These are phyloP conservation scores for Machimus rusticus DNA, from an alignment of 2,888 invertebrate genomes.

Conservation along the genomic window DNA sequence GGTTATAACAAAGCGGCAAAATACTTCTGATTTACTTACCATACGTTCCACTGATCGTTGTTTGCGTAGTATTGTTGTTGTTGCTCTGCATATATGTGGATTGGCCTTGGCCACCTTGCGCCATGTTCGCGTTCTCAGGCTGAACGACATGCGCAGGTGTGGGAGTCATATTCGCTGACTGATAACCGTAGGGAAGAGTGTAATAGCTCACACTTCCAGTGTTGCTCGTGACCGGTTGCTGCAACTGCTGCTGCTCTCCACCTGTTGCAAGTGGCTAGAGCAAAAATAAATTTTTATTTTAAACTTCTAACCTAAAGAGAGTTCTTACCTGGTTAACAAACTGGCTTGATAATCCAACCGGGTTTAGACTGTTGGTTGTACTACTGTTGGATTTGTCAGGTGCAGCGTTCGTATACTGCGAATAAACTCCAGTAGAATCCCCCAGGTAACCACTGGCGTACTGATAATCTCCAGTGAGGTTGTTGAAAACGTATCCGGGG, in stretches of 20 bases:
- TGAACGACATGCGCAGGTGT: background rate
- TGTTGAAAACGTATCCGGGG: conserved; percentile 70
- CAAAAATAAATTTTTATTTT: background rate
- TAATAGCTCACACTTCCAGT: conserved; percentile 54
- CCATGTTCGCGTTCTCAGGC: background rate
- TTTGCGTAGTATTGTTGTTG: conserved; percentile 56
- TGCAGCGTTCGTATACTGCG: conserved; percentile 53
- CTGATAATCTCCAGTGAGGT: conserved; percentile 67
- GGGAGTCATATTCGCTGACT: conserved; percentile 50
- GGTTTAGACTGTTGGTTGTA: conserved; percentile 43
- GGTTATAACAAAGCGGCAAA: background rate
- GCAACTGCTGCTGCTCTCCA: conserved; percentile 8
- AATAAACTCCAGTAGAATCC: conserved; percentile 52
- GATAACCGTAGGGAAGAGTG: conserved; percentile 59
- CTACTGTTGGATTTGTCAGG: conserved; percentile 47
- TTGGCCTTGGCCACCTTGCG: background rate
- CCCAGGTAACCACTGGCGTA: conserved; percentile 71
- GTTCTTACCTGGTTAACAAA: conserved; percentile 41
- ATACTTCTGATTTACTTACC: background rate
- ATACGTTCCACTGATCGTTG: conserved; percentile 56
- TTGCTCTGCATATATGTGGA: conserved; percentile 61
- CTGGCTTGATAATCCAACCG: background rate
- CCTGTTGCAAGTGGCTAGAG: background rate
- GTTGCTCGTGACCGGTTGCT: background rate
- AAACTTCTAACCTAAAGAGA: background rate